phyloP scores from a whole-genome alignment of 2,888 invertebrate species.

The Volucella zonaria region DNA sequence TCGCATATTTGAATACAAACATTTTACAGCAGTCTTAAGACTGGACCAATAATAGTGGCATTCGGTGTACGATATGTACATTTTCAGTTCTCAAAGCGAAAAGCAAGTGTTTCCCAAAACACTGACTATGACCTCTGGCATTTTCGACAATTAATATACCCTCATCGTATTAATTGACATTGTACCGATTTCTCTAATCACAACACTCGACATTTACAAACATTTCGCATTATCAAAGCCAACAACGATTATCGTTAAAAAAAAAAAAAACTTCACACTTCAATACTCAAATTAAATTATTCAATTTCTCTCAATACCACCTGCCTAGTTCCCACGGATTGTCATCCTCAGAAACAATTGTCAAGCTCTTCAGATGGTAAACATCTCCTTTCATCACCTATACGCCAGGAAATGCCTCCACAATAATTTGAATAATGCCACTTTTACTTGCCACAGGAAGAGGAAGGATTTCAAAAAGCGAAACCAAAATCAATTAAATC shows the following conservation, averaged over 20 bases:
- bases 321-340: conserved; percentile 14
- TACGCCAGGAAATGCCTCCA: neutral
- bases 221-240: neutral
- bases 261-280: conserved; percentile 18
- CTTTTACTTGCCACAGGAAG: conserved; percentile 15
- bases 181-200: too few species aligned
- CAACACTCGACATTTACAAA: neutral
- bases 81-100: too few species aligned
- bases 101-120: too few species aligned
- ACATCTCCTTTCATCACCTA: neutral
- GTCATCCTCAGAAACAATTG: neutral
- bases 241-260: neutral
- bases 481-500: conserved; percentile 63
- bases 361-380: neutral
- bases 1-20: too few species aligned
- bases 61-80: too few species aligned
- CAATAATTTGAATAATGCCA: conserved; percentile 54
- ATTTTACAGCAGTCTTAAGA: too few species aligned
- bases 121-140: too few species aligned
- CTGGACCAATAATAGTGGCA: too few species aligned
- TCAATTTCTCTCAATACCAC: conserved; percentile 10
- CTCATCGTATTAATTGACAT: too few species aligned
- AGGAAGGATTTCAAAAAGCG: conserved; percentile 28
- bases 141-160: too few species aligned
- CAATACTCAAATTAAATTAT: conserved; percentile 25